Evolutionary conservation across 2,888 invertebrate genomes (phyloP).

Genomic region (Phengaris arion): DNA sequence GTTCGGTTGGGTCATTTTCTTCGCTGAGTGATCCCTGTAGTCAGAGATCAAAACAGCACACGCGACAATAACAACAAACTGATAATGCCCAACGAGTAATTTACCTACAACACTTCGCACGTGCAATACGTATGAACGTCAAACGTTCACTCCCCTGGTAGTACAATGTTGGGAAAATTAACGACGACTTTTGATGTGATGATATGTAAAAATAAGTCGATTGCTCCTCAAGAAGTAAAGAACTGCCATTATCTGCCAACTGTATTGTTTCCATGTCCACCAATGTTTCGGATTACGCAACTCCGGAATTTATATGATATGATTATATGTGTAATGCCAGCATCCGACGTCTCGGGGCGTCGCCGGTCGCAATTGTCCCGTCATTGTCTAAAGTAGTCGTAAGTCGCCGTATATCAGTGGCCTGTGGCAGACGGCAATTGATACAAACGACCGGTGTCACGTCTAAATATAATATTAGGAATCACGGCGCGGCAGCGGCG

Average conservation of each 20-base stretch:
- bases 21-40: too few relatives aligned
- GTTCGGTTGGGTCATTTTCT: too few relatives aligned
- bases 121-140: too few relatives aligned
- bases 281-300: background rate
- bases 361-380: constrained; percentile 72
- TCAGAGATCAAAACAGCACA: too few relatives aligned
- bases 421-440: constrained; percentile 72
- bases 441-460: constrained; percentile 79
- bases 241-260: background rate
- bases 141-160: too few relatives aligned
- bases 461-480: constrained; percentile 81
- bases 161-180: too few relatives aligned
- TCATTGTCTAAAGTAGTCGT: constrained; percentile 78
- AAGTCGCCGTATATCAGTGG: constrained; percentile 68
- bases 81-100: too few relatives aligned
- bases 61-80: too few relatives aligned
- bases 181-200: too few relatives aligned
- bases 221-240: too few relatives aligned
- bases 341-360: constrained; percentile 54
- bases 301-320: constrained; percentile 18
- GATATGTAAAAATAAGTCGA: too few relatives aligned
- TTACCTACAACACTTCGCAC: too few relatives aligned
- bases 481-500: constrained; percentile 73
- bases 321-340: constrained; percentile 33
- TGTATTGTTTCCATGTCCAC: background rate